phyloP scores from a whole-genome alignment of 2,113 vertebrate species.

The Callithrix jacchus region DNA sequence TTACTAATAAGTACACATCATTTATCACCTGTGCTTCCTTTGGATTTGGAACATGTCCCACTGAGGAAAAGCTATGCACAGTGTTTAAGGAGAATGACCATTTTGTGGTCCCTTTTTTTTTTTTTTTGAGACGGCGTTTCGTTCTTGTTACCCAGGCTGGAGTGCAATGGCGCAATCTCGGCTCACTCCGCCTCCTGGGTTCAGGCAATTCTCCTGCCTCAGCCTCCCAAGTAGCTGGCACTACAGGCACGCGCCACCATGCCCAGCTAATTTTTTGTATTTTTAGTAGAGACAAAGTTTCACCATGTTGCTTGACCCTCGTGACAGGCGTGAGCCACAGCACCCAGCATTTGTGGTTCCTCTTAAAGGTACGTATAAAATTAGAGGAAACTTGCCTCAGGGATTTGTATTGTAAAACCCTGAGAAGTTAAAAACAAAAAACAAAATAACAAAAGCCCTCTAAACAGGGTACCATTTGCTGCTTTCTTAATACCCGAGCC shows the following conservation, averaged over 20 bases:
- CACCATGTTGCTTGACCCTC: too few species aligned
- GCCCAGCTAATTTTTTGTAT: too few species aligned
- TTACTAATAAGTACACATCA: not conserved
- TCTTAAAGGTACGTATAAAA: not conserved
- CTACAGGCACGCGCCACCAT: too few species aligned
- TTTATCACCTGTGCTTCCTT: not conserved
- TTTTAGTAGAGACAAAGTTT: too few species aligned
- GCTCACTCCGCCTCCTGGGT: too few species aligned
- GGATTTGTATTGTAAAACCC: not conserved
- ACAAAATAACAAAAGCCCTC: not conserved
- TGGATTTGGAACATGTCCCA: not conserved
- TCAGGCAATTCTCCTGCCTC: too few species aligned
- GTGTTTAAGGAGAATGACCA: not conserved
- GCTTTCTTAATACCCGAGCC: not conserved
- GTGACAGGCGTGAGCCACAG: too few species aligned
- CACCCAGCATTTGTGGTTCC: not conserved
- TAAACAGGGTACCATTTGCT: not conserved
- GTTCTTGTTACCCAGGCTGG: too few species aligned
- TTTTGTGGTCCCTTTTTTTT: not conserved
- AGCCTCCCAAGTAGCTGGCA: too few species aligned
- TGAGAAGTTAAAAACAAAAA: not conserved
- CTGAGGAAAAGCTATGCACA: not conserved
- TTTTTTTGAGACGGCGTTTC: too few species aligned
- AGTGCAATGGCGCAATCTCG: too few species aligned
- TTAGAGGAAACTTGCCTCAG: not conserved